These are phyloP conservation scores for Capitella teleta DNA, from an alignment of 1,140 invertebrate species.

Conservation along the genomic window DNA sequence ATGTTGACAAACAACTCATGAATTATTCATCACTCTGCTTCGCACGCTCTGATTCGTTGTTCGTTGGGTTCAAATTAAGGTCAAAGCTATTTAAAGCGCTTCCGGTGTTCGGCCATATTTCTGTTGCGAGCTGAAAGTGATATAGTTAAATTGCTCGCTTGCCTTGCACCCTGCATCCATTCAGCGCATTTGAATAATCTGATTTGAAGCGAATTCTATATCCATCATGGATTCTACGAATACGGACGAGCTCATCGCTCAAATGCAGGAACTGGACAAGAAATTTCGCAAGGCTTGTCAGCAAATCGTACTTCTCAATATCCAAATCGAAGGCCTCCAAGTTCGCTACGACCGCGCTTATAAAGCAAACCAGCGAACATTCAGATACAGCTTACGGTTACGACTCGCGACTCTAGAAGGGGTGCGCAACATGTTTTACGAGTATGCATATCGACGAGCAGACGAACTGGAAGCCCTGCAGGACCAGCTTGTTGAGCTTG, in stretches of 20 bases:
- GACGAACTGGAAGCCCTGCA: constrained; percentile 4
- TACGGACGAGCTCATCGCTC: constrained; percentile 39
- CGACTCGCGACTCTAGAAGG: constrained; percentile 4
- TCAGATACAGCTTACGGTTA: constrained; percentile 2
- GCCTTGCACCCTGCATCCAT: too few species aligned
- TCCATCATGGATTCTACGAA: too few species aligned
- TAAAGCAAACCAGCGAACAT: constrained; percentile 2
- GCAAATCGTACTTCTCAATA: constrained; percentile 5
- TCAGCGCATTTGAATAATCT: too few species aligned
- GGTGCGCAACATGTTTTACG: constrained; percentile 7
- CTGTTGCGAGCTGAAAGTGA: too few species aligned
- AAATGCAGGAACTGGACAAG: not conserved
- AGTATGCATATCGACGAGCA: constrained; percentile 4
- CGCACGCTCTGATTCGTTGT: too few species aligned
- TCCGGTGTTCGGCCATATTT: too few species aligned
- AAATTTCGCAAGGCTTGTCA: constrained; percentile 7
- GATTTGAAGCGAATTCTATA: too few species aligned
- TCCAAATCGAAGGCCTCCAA: constrained; percentile 4
- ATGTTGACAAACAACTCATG: too few species aligned
- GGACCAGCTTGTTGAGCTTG: constrained; percentile 1
- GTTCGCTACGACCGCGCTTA: constrained; percentile 1
- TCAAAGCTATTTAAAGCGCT: too few species aligned
- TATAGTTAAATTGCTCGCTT: too few species aligned
- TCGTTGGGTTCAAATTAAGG: too few species aligned
- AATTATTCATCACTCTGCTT: too few species aligned